Evolutionary conservation across 2,888 invertebrate genomes (phyloP), one percentile per base, ranked within the genome.

Genomic region (Luperina testacea): DNA sequence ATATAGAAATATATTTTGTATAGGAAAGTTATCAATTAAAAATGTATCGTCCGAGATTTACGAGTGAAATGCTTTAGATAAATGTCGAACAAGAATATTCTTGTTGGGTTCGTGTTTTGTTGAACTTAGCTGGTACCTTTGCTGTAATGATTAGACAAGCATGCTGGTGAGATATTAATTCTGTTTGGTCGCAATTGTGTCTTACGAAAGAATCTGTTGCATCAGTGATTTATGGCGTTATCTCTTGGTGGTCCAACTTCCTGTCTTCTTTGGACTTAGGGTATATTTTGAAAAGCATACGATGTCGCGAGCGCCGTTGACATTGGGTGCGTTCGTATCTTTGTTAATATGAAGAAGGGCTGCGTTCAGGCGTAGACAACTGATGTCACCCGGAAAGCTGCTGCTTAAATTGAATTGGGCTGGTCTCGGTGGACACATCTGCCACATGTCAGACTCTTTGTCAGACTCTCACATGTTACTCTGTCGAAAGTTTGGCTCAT

Each of bases 1-100:
- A 89, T 88, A 89, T 84, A 67, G 69, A 82, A 85, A 80, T 88
- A 83, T 82, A 72, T 79, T 79, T 80, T 81, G 79, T 78, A 86
- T 86, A 82, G 75, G 64, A 84, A 84, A 74, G 85, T 87, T 88
- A 84, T 88, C 84, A 85, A 89, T 87, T 87, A 83, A 86, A 87
- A 82, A 89, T 85, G 76, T 85, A 80, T 85, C 75, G 72, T 71
- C 53, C 32, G 72, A 77, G 77, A 87, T 87, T 87, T 89, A 89
- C 79, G 82, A 82, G 75, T 83, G 75, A 77, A 84, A 82, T 87
- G 75, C 59, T 72, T 74, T 61, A 71, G 80, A 88, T 88, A 82
- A 80, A 74, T 77, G 65, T 82, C 11, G 63, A 72, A 83, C 76
- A 78, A 78, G 77, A 78, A 80, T 63, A 63, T 82, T 80, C 72